A percentile compares a stretch with the other conserved stretches of the same genome.
phyloP scores from a whole-genome alignment of 2,113 vertebrate species.

The Cyanistes caeruleus region DNA sequence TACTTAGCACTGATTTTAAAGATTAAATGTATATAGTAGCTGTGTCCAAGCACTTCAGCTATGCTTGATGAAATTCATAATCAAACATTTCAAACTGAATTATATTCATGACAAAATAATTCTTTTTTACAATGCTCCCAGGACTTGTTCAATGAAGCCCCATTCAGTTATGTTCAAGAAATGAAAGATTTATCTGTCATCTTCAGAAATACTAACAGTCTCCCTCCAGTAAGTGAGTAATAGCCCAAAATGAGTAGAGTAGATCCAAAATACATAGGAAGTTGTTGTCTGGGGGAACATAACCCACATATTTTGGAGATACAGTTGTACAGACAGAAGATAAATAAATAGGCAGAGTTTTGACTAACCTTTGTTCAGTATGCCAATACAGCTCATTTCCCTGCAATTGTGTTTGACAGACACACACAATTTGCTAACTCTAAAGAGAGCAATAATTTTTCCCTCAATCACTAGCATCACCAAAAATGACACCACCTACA shows the following conservation, averaged over 20 bases:
- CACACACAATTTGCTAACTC: slow-evolving; percentile 36
- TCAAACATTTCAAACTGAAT: slow-evolving; percentile 16
- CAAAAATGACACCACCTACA: slow-evolving; percentile 37
- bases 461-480: slow-evolving; percentile 35
- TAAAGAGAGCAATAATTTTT: slow-evolving; percentile 53
- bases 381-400: slow-evolving; percentile 17
- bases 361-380: slow-evolving; percentile 40
- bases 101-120: not conserved
- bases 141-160: not conserved
- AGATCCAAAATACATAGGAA: slow-evolving; percentile 10
- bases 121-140: not conserved
- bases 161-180: slow-evolving; percentile 34
- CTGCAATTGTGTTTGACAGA: slow-evolving; percentile 43
- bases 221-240: slow-evolving; percentile 19
- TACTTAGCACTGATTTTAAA: not conserved
- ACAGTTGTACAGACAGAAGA: slow-evolving; percentile 1
- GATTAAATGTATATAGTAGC: not conserved
- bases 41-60: not conserved
- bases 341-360: slow-evolving; percentile 49
- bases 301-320: not conserved
- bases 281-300: slow-evolving; percentile 13
- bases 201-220: not conserved
- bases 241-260: not conserved
- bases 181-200: slow-evolving; percentile 31
- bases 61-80: not conserved